Evolutionary conservation across 2,797 vertebrate species (phyloP), one percentile per base, ranked within the genome.

Genomic region (Holocentrus rufus): DNA sequence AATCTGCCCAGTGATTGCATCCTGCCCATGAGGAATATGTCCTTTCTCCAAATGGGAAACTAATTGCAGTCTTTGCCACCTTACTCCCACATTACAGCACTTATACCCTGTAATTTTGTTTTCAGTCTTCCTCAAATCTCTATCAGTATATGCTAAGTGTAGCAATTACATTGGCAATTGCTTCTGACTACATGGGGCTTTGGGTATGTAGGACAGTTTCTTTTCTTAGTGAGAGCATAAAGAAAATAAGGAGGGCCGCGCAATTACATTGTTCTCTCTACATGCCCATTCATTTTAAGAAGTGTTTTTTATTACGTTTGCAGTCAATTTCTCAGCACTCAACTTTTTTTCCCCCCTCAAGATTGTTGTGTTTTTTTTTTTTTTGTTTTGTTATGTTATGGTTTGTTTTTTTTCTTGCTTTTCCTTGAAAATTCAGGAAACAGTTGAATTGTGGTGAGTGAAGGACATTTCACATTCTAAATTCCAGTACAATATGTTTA

Each of bases 91-190:
- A 91, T 94, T 94, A 94, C 89, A 87, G 90, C 91, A 91, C 91
- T 92, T 87, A 89, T 84, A 93, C 85, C 87, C 88, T 93, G 84
- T 85, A 92, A 94, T 95, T 94, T 93, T 88, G 89, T 90, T 92
- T 94, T 94, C 93, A 92, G 80, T 94, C 92, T 92, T 92, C 87
- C 76, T 91, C 91, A 90, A 82, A 80, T 86, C 91, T 85, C 84
- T 74, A 92, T 93, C 92, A 94, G 91, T 90, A 93, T 92, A 92
- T 93, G 89, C 93, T 93, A 93, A 94, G 92, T 93, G 92, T 93
- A 93, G 93, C 90, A 94, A 94, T 94, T 94, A 93, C 87, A 82
- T 87, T 59, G 82, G 72, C 92, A 92, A 94, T 93, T 91, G 91
- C 89, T 85, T 91, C 87, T 91, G 90, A 93, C 89, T 91, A 89